A percentile compares a stretch with the other conserved stretches of the same genome.
These are phyloP conservation scores for Meliscaeva auricollis DNA, from an alignment of 2,888 invertebrate species.

Conservation along the genomic window DNA sequence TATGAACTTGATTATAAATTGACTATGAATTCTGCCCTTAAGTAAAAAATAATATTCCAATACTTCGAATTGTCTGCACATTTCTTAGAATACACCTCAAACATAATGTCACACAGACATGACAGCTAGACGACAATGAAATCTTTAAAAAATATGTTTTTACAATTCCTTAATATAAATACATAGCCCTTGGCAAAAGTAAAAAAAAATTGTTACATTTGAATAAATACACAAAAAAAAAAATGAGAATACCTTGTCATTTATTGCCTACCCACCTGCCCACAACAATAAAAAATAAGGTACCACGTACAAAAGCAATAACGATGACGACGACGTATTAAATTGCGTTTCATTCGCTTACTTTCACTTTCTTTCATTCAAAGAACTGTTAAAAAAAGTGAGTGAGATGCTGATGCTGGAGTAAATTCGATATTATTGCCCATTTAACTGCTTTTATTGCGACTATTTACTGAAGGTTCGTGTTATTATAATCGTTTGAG, in stretches of 20 bases:
- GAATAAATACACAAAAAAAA: neutral
- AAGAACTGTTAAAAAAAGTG: neutral
- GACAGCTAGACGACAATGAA: too few relatives aligned
- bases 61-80: too few relatives aligned
- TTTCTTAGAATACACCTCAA: too few relatives aligned
- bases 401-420: neutral
- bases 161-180: neutral
- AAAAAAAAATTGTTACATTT: too few relatives aligned
- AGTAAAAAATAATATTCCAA: too few relatives aligned
- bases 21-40: too few relatives aligned
- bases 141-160: too few relatives aligned
- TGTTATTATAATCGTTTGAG: neutral
- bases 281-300: neutral
- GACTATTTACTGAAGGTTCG: neutral
- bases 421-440: constrained; percentile 6
- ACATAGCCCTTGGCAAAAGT: neutral
- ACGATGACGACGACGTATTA: neutral
- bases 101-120: too few relatives aligned
- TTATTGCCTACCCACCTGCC: neutral
- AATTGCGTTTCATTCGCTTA: neutral
- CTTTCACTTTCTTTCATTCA: constrained; percentile 10
- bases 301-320: neutral
- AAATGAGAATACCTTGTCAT: neutral
- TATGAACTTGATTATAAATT: too few relatives aligned
- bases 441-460: neutral